Base-by-base conservation (phyloP, 1,140 invertebrate genomes). In the Sesamia nonagrioides region DNA sequence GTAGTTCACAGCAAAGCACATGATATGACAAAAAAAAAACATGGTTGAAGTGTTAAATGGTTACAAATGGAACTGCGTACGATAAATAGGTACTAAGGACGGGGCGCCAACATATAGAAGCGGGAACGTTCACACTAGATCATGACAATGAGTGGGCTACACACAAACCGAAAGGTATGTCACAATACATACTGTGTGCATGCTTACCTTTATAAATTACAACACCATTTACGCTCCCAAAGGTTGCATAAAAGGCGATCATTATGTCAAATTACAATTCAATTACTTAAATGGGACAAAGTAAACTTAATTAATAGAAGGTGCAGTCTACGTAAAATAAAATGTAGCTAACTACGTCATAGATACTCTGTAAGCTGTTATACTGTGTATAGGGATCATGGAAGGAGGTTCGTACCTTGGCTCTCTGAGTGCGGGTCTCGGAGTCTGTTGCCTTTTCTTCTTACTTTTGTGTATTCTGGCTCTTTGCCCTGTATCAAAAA, bases 401-500 rank as follows among this genome's bases (percentile, higher is more conserved):
- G 52, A 63, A 48, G 73, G 56, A 66, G 68, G 27, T 81, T 81
- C 74, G 83, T 96, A 97, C 97, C 97, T 97, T 97, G 97, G 88
- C 97, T 97, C 91, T 97, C 97, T 1, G 97, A 97, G 92, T 97
- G 97, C 2, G 97, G 97, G 92, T 97, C 97, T 79, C 97, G 95
- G 48, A 97, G 95, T 86, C 96, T 96, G 76, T 96, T 96, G 75
- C 97, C 97, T 97, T 97, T 97, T 97, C 97, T 96, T 87, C 97
- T 94, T 15, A 97, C 97, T 95, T 97, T 97, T 8, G 97, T 97
- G 87, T 97, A 97, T 90, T 97, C 97, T 72, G 97, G 97, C 86
- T 97, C 97, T 95, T 97, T 97, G 81, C 96, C 96, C 97, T 97
- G 91, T 27, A 27, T 27, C 27, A 27, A 27, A 3, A 27, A 27